Conservation (phyloP, 2,797 vertebrate species). For the Mallotus villosus region DNA sequence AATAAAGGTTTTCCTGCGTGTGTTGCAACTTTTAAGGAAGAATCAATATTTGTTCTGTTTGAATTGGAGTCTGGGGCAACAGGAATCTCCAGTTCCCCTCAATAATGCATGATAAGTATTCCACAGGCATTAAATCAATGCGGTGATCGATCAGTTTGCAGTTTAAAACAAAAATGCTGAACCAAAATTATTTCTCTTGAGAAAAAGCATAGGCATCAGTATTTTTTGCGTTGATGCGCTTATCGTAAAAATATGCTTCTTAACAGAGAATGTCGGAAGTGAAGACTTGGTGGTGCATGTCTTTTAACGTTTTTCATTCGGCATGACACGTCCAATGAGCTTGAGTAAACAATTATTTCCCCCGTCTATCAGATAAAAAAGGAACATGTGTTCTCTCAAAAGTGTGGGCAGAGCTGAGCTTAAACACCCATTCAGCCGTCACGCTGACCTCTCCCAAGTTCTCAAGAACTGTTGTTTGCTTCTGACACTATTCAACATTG, state of each 20-base stretch:
- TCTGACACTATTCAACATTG: neutral
- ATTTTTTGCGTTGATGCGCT: neutral
- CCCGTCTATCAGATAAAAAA: constrained; percentile 32
- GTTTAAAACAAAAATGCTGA: neutral
- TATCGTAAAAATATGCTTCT: neutral
- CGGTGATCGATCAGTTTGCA: neutral
- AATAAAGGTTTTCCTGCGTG: neutral
- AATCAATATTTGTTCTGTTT: constrained; percentile 8
- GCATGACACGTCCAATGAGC: neutral
- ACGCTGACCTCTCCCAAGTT: constrained; percentile 6
- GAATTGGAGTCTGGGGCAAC: constrained; percentile 13
- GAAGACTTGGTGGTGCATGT: neutral
- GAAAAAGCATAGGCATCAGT: neutral
- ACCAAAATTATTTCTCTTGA: neutral
- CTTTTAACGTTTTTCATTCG: neutral
- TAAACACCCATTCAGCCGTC: constrained; percentile 14
- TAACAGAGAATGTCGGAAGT: neutral
- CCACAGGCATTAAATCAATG: constrained; percentile 11
- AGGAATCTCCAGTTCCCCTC: constrained; percentile 19
- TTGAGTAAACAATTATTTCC: constrained; percentile 12
- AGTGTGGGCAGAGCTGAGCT: constrained; percentile 20
- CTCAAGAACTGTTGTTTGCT: neutral
- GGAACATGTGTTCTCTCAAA: constrained; percentile 33
- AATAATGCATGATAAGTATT: constrained; percentile 37
- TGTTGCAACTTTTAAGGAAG: constrained; percentile 21